Evolutionary conservation across 2,113 vertebrate genomes (phyloP).

Genomic region (Silurus meridionalis): DNA sequence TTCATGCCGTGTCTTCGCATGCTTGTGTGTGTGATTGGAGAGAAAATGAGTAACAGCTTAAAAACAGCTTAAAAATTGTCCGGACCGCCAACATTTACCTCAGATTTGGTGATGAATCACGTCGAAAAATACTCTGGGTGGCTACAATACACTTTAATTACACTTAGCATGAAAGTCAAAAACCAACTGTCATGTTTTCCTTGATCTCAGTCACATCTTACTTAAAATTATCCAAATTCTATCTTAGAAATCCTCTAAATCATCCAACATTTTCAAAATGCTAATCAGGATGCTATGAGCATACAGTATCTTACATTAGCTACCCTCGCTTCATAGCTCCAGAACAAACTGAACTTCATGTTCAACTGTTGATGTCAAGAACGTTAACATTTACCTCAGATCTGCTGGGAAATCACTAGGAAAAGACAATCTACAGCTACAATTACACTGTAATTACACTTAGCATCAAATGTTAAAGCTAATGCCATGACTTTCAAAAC

Average conservation of each 20-base stretch:
- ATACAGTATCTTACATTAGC: background rate
- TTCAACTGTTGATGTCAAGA: background rate
- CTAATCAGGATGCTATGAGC: background rate
- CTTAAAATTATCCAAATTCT: background rate
- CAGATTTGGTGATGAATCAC: background rate
- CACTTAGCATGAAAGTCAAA: background rate
- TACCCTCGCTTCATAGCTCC: background rate
- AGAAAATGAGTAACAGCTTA: too few relatives aligned
- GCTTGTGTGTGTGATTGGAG: slow-evolving; percentile 22
- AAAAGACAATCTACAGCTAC: background rate
- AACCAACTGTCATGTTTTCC: background rate
- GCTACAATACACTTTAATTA: background rate
- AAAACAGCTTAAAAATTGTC: background rate
- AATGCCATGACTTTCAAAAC: background rate
- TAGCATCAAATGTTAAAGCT: background rate
- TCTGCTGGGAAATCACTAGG: background rate
- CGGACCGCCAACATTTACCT: background rate
- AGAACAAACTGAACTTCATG: background rate
- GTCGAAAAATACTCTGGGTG: background rate
- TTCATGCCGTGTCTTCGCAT: slow-evolving; percentile 12
- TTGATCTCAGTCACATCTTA: background rate
- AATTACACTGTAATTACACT: background rate
- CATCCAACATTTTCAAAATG: background rate
- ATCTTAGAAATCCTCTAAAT: background rate
- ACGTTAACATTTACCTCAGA: background rate